These are phyloP conservation scores for Zelleria hepariella DNA, from an alignment of 2,888 invertebrate species.

Conservation along the genomic window DNA sequence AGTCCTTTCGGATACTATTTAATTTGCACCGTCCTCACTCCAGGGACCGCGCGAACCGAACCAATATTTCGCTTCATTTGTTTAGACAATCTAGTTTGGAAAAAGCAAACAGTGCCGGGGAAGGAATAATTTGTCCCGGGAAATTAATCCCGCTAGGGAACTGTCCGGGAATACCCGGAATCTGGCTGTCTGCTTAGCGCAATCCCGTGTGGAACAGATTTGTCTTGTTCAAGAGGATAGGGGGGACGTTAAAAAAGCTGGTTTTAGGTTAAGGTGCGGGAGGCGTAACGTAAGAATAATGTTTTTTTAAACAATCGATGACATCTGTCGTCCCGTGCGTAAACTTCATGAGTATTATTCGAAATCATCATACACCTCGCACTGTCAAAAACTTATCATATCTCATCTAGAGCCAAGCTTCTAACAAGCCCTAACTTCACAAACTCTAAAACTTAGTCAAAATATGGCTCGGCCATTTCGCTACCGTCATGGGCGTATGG, in stretches of 20 bases:
- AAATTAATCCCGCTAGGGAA: constrained; percentile 36
- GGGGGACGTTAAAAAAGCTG: neutral
- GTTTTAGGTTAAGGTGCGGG: no score
- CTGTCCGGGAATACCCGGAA: constrained; percentile 15
- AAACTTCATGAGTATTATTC: no score
- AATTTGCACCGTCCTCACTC: neutral
- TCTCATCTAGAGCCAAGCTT: no score
- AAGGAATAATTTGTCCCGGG: constrained; percentile 31
- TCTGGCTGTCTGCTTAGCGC: neutral
- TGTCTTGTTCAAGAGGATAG: neutral
- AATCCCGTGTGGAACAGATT: neutral
- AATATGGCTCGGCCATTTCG: no score
- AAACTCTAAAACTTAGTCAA: no score
- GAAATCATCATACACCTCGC: no score
- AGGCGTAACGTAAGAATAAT: no score
- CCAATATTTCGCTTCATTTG: constrained; percentile 18
- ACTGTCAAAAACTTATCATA: no score
- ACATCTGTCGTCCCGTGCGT: no score
- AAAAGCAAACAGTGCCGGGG: constrained; percentile 19
- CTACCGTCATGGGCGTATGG: no score
- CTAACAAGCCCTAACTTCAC: no score
- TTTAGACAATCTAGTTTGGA: constrained; percentile 21
- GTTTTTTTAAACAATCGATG: no score
- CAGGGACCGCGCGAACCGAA: neutral
- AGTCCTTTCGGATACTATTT: neutral